Evolutionary conservation across 30 jellyfish, hydroid and myxozoan genomes (phyloP).

Genomic region (Hydractinia symbiolongicarpus): DNA sequence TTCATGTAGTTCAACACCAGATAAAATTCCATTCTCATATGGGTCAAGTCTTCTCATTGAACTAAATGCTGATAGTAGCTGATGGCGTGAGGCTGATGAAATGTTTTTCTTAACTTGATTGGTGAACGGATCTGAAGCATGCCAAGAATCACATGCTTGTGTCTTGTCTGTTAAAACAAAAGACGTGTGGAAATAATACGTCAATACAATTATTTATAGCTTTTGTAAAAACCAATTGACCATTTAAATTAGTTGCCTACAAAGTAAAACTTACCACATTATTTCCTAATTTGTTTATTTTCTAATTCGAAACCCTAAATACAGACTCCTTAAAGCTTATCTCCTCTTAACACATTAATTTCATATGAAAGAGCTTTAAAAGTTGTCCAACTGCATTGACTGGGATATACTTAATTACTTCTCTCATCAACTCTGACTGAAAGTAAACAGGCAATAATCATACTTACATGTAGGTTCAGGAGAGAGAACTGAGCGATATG

Average conservation of each 20-base stretch:
- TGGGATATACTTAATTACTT: background rate
- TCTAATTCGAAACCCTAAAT: too few relatives aligned
- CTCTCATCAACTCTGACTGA: background rate
- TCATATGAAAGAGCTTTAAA: too few relatives aligned
- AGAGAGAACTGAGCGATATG: slow-evolving; percentile 35
- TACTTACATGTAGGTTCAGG: slow-evolving; percentile 37
- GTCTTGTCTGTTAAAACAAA: background rate
- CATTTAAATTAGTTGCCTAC: too few relatives aligned
- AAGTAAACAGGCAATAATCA: too few relatives aligned
- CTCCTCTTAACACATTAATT: too few relatives aligned
- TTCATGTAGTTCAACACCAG: slow-evolving; percentile 8
- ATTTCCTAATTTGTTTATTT: too few relatives aligned
- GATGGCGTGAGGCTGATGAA: background rate
- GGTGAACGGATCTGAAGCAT: background rate
- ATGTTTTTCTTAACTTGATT: background rate
- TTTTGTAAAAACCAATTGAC: too few relatives aligned
- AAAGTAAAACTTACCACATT: too few relatives aligned
- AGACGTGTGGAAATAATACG: background rate
- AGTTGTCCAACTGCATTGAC: background rate
- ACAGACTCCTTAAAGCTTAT: too few relatives aligned
- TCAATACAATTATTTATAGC: too few relatives aligned
- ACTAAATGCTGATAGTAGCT: slow-evolving; percentile 19
- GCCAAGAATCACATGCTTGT: background rate
- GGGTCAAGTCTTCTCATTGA: slow-evolving; percentile 21
- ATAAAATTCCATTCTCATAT: background rate